Base-by-base conservation (phyloP, 2,888 invertebrate species). In the Lasioglossum morio region DNA sequence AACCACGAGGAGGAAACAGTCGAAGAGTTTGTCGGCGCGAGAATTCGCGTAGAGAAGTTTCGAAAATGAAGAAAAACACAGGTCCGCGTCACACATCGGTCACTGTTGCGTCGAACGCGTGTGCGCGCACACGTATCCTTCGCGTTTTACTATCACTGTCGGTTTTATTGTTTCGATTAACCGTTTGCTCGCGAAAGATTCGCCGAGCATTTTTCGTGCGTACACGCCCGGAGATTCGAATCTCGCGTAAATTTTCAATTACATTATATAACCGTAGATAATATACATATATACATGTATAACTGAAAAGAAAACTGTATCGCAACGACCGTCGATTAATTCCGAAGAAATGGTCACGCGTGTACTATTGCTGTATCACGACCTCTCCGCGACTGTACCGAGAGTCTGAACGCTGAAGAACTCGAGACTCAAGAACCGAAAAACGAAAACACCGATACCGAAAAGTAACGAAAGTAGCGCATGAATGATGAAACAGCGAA, bases 151-250 rank as follows among this genome's bases (percentile, higher is more conserved):
- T 57, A 27, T 23, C 48, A 1, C 40, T 34, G 8, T 63, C 63
- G 19, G 63, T 78, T 75, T 75, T 63, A 10, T 37, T 14, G 23
- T 48, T 37, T 27, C 72, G 53, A 70, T 83, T 72, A 74, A 84
- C 70, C 63, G 60, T 72, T 77, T 27, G 27, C 46, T 77, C 70
- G 73, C 27, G 27, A 78, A 77, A 34, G 70, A 27, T 43, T 69
- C 46, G 12, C 30, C 43, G 69, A 57, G 40, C 19, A 34, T n/a
- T 10, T 43, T 57, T 16, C 30, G 23, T 3, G 19, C 10, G n/a
- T 57, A n/a, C 23, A 30, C 10, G 10, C 14, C 14, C 30, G 46
- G 2, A 30, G 46, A 23, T 23, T 37, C 72, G 46, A 34, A 72
- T 30, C 19, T 19, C 46, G 5, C 63, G 30, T 16, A 0, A 16